Evolutionary conservation across 2,888 invertebrate genomes (phyloP), one percentile per base, ranked within the genome.

Genomic region (Podabrus alpinus): DNA sequence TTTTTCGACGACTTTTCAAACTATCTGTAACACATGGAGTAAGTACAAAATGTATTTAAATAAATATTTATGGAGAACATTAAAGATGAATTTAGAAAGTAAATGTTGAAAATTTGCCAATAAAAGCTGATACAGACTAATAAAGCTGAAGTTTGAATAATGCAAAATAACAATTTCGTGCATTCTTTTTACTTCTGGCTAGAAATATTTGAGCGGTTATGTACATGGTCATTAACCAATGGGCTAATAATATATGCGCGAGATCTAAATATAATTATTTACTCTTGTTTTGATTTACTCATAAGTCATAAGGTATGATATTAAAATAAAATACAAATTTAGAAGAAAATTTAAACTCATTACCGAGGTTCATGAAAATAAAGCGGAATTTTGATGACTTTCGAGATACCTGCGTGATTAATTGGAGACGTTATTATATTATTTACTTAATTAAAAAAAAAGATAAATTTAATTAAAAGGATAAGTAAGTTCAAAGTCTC

Each of bases 401-500:
- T 1, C n/a, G n/a, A 4, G 45, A n/a, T 9, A 45, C 45, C 45
- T 45, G 45, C 13, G n/a, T n/a, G 45, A 5, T 45, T 45, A 45
- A 45, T 45, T 45, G 1, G 7, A 45, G 1, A n/a, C 7, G 3
- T 11, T 4, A n/a, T 45, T 45, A 45, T n/a, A 4, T 13, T n/a
- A 45, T 45, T 45, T 45, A 45, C n/a, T n/a, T 45, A n/a, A n/a
- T 45, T n/a, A n/a, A n/a, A 45, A 45, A 45, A n/a, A 29, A 17
- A 5, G 17, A 64, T 64, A 64, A 64, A 10, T 64, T 64, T 21
- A 16, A 64, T 16, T 64, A 64, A 64, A 19, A 19, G 17, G 21
- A 19, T 19, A 64, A 64, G n/a, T 64, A 59, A 61, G 75, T 66
- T 69, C 70, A 75, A 73, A 75, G 75, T 67, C 67, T 72, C 62